These are phyloP conservation scores for Chloroceryle aenea DNA, from an alignment of 2,113 vertebrate species.

Conservation along the genomic window DNA sequence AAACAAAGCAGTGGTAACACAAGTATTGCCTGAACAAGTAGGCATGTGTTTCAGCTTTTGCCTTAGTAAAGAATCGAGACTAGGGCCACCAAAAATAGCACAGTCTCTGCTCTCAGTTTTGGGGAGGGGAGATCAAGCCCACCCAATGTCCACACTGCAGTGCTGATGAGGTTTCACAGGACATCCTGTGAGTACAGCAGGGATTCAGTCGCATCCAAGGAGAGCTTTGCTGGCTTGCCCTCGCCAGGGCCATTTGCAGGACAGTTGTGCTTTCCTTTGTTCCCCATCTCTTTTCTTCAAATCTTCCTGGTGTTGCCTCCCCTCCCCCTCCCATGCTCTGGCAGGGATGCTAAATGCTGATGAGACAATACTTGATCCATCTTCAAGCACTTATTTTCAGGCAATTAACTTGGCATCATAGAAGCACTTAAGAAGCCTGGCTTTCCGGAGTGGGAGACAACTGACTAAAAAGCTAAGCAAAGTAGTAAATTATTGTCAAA, in stretches of 20 bases:
- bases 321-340: background rate
- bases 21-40: background rate
- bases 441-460: constrained; percentile 58
- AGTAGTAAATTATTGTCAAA: constrained; percentile 61
- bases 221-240: background rate
- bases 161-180: background rate
- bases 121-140: background rate
- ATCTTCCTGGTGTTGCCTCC: background rate
- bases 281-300: background rate
- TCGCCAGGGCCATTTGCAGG: background rate
- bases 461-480: constrained; percentile 51
- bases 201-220: background rate
- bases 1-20: background rate
- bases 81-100: background rate
- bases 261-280: background rate
- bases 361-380: constrained; percentile 67
- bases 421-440: constrained; percentile 66
- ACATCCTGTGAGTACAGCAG: background rate
- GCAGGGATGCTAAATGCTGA: constrained; percentile 54
- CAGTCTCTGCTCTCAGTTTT: background rate
- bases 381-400: constrained; percentile 64
- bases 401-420: constrained; percentile 70
- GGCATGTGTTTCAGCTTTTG: background rate
- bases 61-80: background rate
- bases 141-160: background rate